Evolutionary conservation across 2,888 invertebrate genomes (phyloP), one percentile per base, ranked within the genome.

Genomic region (Myopa testacea): DNA sequence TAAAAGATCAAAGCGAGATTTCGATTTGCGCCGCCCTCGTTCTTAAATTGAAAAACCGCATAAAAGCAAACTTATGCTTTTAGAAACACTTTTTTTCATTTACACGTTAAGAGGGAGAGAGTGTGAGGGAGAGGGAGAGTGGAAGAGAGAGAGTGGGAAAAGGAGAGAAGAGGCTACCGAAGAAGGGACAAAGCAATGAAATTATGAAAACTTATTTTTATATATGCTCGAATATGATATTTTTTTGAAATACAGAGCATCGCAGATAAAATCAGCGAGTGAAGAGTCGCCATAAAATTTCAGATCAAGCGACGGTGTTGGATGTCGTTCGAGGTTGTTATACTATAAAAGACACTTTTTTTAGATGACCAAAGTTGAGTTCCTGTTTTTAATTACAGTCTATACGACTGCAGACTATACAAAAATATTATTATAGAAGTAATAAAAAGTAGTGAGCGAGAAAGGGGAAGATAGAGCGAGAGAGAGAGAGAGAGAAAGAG

Each of bases 1-100:
- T 37, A 65, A 38, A 62, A 75, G 37, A 69, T 75, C 75, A 75
- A 75, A 75, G 75, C 34, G 58, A 75, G 37, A 68, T 69, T 69
- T 69, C 75, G 69, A 58, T 75, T 68, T 45, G 75, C 69, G 75
- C 58, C 75, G 75, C 75, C 58, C 16, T 34, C 67, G 19, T 50
- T 60, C 26, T 45, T 37, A 14, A 58, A 75, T 38, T 52, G 69
- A 68, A 75, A 75, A 65, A 75, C 67, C 75, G 74, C 74, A 74
- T 68, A 75, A 75, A 75, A 55, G 69, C 75, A 58, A 26, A 19
- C 16, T 55, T 55, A n/a, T 55, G 16, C 55, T 55, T 55, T 14
- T 16, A 55, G 55, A 55, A 10, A 16, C 4, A 55, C n/a, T 14
- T 6, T 16, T 55, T 55, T 55, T n/a, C 16, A 55, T n/a, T 10